Base-by-base conservation (phyloP, 2,888 invertebrate genomes). In the Rhagonycha fulva region DNA sequence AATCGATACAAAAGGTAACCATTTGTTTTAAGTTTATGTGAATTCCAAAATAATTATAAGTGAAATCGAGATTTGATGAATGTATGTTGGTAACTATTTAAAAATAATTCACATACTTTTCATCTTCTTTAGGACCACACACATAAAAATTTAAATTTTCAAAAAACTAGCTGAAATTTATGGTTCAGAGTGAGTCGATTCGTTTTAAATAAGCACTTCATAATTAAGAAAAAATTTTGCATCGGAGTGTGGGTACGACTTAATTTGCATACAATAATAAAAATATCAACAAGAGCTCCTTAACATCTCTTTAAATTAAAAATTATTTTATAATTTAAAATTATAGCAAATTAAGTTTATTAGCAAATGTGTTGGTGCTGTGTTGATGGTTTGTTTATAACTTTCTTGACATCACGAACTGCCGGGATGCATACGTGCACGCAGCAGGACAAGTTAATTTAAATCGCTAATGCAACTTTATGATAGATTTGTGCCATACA, bases 101-200 rank as follows among this genome's bases (percentile, higher is more conserved):
- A 76, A 78, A 76, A 80, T 82, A 80, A 82, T 83, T 83, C 82
- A 83, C 82, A 83, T 83, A 83, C 79, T 80, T 82, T 76, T 76
- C 61, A 76, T 78, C 78, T 69, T 67, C 68, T 61, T 61, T 68
- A 28, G 73, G 82, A 82, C 82, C 82, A 82, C 82, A 82, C 82
- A 82, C 76, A 76, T 71, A 78, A 78, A 78, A 66, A 66, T 23
- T 66, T 24, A 66, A 66, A 66, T 66, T 66, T 26, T 66, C 47
- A 47, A 47, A 47, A 47, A 47, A 47, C 47, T 47, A n/a, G n/a
- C n/a, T 7, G n/a, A 47, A 47, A 47, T 47, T 47, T 47, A 47
- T n/a, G 47, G n/a, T 47, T 47, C 47, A n/a, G 47, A n/a, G 47
- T 47, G 5, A 0, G n/a, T 9, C 7, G 47, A n/a, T 47, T 47